Percentiles rank a stretch among this genome's conserved stretches.
Evolutionary conservation across 1,140 invertebrate species (phyloP).

Genomic region (Drosophila teissieri): DNA sequence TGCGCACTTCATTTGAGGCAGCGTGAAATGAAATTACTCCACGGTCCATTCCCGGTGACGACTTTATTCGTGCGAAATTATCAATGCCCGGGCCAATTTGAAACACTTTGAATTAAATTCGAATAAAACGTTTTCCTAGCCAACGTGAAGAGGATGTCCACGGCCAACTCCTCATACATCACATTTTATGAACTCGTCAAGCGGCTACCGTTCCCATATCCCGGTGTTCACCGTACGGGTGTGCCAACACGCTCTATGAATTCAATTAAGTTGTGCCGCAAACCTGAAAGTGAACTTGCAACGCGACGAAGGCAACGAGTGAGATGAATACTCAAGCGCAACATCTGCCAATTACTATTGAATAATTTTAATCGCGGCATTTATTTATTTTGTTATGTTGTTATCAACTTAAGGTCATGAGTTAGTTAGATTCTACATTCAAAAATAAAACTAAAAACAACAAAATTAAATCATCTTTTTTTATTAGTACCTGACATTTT

Average conservation of each 20-base stretch:
- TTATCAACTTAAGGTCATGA: not conserved
- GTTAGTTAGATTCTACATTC: not conserved
- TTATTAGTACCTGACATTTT: too few relatives aligned
- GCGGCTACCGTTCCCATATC: slow-evolving; percentile 43
- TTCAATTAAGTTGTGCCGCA: slow-evolving; percentile 71
- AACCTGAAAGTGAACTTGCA: slow-evolving; percentile 40
- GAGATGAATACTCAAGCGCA: slow-evolving; percentile 11
- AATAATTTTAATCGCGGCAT: not conserved
- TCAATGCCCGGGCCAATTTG: slow-evolving; percentile 63
- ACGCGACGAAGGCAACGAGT: not conserved
- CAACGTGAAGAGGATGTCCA: slow-evolving; percentile 10
- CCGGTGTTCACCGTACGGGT: slow-evolving; percentile 28
- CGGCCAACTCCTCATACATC: slow-evolving; percentile 4
- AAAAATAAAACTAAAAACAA: not conserved
- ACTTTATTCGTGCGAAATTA: slow-evolving; percentile 68
- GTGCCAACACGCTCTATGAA: slow-evolving; percentile 51
- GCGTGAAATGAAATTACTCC: slow-evolving; percentile 83
- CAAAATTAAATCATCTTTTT: too few relatives aligned
- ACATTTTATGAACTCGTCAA: slow-evolving; percentile 21
- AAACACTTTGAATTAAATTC: slow-evolving; percentile 82
- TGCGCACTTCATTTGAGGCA: slow-evolving; percentile 69
- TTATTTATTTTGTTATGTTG: not conserved
- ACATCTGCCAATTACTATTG: not conserved
- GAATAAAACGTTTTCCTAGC: slow-evolving; percentile 70
- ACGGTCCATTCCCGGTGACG: slow-evolving; percentile 71